Percentiles rank a stretch among this genome's conserved stretches.
These are phyloP conservation scores for Porites divaricata DNA, from an alignment of 92 coral and sea anemone genomes.

Conservation along the genomic window DNA sequence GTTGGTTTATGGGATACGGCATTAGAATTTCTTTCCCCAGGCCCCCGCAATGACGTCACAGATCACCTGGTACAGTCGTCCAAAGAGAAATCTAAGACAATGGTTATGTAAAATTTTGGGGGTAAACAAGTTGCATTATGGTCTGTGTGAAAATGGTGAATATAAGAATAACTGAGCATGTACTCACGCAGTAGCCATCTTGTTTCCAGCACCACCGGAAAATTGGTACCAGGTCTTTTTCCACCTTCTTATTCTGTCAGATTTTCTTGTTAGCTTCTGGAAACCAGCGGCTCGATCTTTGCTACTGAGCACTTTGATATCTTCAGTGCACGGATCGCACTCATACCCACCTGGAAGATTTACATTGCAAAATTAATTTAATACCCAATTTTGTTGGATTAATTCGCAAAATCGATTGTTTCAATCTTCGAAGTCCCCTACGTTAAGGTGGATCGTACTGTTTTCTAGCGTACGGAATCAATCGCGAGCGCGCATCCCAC, in stretches of 20 bases:
- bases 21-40: too few species aligned
- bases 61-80: too few species aligned
- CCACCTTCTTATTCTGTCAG: slow-evolving; percentile 4
- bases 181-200: slow-evolving; percentile 27
- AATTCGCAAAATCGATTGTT: background rate
- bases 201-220: slow-evolving; percentile 15
- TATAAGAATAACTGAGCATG: background rate
- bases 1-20: too few species aligned
- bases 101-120: too few species aligned
- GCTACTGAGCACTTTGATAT: background rate
- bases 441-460: too few species aligned
- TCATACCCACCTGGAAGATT: slow-evolving; percentile 23
- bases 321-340: slow-evolving; percentile 25
- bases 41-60: too few species aligned
- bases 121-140: too few species aligned
- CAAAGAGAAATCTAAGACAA: too few species aligned
- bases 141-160: too few species aligned
- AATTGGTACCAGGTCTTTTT: slow-evolving; percentile 38
- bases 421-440: background rate
- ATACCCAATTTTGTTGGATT: background rate
- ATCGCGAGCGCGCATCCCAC: too few species aligned
- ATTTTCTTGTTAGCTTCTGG: slow-evolving; percentile 17
- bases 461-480: too few species aligned
- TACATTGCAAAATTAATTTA: background rate
- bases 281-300: slow-evolving; percentile 23